These are phyloP conservation scores for Phaethornis superciliosus DNA, from an alignment of 2,113 vertebrate genomes.

Conservation along the genomic window DNA sequence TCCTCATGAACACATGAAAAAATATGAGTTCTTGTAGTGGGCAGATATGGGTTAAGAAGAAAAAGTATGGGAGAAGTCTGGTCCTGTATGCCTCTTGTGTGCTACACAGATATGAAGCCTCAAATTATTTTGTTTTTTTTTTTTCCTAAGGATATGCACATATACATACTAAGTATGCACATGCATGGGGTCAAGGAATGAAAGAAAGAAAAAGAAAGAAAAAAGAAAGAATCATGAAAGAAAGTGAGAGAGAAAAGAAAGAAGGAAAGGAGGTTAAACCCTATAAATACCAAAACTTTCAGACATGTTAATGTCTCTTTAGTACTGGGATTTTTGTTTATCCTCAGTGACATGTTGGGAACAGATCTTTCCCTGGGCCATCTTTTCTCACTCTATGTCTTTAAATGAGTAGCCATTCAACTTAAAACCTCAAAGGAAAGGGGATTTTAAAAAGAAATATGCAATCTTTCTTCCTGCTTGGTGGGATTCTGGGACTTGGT, in stretches of 20 bases:
- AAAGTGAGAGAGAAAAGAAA: too few relatives aligned
- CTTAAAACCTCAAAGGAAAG: neutral
- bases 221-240: too few relatives aligned
- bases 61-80: neutral
- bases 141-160: neutral
- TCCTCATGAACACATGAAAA: rapidly evolving
- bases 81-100: neutral
- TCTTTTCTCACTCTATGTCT: neutral
- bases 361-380: neutral
- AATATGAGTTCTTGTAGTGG: neutral
- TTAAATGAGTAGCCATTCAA: neutral
- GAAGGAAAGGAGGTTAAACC: rapidly evolving
- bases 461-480: neutral
- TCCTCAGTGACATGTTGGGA: neutral
- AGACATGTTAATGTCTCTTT: neutral
- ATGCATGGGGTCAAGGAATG: neutral
- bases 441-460: neutral
- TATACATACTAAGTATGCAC: neutral
- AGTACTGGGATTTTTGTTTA: neutral
- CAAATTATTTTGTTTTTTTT: neutral
- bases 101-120: neutral
- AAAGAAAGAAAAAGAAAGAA: neutral
- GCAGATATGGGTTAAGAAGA: neutral
- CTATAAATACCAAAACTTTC: neutral
- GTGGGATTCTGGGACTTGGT: neutral